phyloP scores from a whole-genome alignment of 1,140 invertebrate species.

The Apis laboriosa region DNA sequence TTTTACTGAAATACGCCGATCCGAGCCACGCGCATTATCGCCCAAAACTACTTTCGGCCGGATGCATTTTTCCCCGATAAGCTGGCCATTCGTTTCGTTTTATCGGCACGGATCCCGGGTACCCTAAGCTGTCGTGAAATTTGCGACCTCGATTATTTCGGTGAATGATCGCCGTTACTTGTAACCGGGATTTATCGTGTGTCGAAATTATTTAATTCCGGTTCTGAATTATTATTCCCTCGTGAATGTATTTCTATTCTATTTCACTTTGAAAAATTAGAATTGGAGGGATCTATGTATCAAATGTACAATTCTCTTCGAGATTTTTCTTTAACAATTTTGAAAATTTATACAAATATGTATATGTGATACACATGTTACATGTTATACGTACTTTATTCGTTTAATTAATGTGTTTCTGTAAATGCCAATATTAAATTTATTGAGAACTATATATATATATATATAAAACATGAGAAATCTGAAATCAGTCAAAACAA shows the following conservation, averaged over 20 bases:
- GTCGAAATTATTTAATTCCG: neutral
- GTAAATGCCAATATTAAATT: no score
- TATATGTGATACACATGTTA: no score
- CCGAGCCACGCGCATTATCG: constrained; percentile 43
- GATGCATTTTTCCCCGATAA: constrained; percentile 37
- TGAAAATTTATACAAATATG: no score
- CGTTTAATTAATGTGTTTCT: no score
- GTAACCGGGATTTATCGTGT: neutral
- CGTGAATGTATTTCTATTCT: neutral
- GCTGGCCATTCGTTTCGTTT: constrained; percentile 27
- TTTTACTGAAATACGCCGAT: constrained; percentile 60
- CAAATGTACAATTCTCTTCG: no score
- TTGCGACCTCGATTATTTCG: constrained; percentile 1
- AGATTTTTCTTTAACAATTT: no score
- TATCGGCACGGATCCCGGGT: neutral
- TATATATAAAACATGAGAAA: no score
- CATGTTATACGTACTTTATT: no score
- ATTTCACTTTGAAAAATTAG: neutral
- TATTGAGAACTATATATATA: no score
- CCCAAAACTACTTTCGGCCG: constrained; percentile 22
- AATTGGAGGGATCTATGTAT: no score
- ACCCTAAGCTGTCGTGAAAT: neutral
- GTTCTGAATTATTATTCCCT: neutral
- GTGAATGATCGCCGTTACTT: neutral
- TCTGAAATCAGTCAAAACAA: no score